Base-by-base conservation (phyloP, 2,797 vertebrate genomes). In the Rhadinocentrus ornatus region DNA sequence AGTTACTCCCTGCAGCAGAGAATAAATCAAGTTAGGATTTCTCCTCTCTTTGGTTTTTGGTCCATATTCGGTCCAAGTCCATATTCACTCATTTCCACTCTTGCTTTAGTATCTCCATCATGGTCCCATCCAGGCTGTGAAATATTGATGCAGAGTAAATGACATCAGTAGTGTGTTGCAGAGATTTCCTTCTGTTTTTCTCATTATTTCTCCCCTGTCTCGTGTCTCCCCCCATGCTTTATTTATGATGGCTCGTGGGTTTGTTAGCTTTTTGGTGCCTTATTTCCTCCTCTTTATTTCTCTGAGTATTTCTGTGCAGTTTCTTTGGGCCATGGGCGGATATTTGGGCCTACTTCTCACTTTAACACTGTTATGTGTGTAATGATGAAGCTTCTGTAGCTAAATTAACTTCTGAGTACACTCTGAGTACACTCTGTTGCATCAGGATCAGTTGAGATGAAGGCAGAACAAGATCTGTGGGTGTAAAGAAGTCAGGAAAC, bases 121-220 rank as follows among this genome's bases (percentile, higher is more conserved):
- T 54, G 18, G 3, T 35, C 65, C 77, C 61, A 74, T 87, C 65
- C 53, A 32, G 41, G 53, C 62, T 56, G 66, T 89, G 88, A 90
- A 92, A 92, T 92, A 91, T 93, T 92, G 87, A 92, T 92, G 82
- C 73, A 52, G 84, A 66, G 77, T 89, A 90, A 90, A 91, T 89
- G 59, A 91, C 86, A 90, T 90, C 85, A 88, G 89, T 77, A 71
- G 79, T 85, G 66, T 80, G 78, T 88, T 83, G 76, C 71, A 74
- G 72, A 88, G 80, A 84, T 78, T 77, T 67, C 78, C 78, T 63
- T 29, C 72, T 79, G 69, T 80, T 86, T 90, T 89, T 90, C 87
- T 90, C 82, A 89, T 91, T 89, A 85, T 84, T 88, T 78, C 31
- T 59, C 5, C 39, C 57, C 67, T 24, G 68, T 75, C 34, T 68